A percentile compares a stretch with the other conserved stretches of the same genome.
Conservation (phyloP, 2,113 vertebrate species). For the Neotoma lepida region DNA sequence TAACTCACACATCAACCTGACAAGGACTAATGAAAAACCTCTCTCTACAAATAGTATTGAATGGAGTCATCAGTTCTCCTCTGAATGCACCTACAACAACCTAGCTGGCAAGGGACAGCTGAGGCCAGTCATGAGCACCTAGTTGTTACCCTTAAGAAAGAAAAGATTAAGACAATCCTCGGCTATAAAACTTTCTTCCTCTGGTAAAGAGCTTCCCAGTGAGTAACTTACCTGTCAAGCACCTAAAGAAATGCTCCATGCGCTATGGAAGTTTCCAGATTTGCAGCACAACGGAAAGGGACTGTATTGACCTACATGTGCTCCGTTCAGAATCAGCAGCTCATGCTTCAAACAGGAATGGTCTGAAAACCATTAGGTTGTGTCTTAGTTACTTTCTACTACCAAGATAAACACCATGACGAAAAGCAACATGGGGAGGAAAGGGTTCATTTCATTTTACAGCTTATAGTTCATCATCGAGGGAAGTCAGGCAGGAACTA, state of each 20-base stretch:
- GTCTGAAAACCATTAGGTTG: neutral
- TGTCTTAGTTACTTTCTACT: too few species aligned
- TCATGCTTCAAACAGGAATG: neutral
- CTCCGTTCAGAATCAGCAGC: neutral
- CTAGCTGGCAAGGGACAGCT: neutral
- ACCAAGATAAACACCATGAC: neutral
- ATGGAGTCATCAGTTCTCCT: neutral
- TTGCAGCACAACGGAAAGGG: neutral
- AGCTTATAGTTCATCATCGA: accelerated
- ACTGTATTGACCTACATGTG: neutral
- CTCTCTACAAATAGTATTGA: neutral
- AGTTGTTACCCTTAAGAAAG: neutral
- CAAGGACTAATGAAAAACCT: neutral
- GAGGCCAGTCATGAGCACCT: neutral
- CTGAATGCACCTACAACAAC: neutral
- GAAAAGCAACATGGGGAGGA: too few species aligned
- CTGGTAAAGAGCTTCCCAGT: neutral
- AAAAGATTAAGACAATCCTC: neutral
- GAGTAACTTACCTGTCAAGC: neutral
- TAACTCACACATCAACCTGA: neutral
- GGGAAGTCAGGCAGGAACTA: neutral
- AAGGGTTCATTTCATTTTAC: too few species aligned
- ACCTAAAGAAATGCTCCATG: neutral
- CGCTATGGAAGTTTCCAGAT: neutral
- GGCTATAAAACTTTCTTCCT: neutral